phyloP scores from a whole-genome alignment of 2,888 invertebrate genomes.

The Ceriagrion tenellum region DNA sequence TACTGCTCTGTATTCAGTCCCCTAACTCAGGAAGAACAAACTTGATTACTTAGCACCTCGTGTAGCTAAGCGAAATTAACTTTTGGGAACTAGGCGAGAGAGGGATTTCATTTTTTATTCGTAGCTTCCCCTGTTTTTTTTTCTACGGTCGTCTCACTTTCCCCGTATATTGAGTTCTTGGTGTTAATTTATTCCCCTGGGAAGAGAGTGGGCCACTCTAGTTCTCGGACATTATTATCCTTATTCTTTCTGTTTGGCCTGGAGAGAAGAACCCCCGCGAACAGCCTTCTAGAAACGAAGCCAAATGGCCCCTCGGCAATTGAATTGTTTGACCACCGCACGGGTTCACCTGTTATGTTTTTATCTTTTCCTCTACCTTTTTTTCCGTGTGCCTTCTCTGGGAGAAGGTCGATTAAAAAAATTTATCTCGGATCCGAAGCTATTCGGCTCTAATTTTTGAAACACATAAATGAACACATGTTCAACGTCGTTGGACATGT shows the following conservation, averaged over 20 bases:
- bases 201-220: neutral
- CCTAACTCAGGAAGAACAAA: too few relatives aligned
- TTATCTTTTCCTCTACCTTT: neutral
- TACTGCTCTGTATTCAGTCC: too few relatives aligned
- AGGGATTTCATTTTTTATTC: too few relatives aligned
- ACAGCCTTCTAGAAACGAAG: neutral
- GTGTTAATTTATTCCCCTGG: neutral
- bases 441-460: neutral
- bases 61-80: too few relatives aligned
- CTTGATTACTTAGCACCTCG: too few relatives aligned
- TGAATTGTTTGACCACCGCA: too few relatives aligned
- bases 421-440: neutral
- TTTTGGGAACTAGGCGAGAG: too few relatives aligned
- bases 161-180: neutral
- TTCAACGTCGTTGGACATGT: neutral
- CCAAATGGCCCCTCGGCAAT: neutral
- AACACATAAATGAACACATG: constrained; percentile 8
- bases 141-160: neutral
- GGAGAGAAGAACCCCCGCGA: neutral
- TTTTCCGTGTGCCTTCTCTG: neutral
- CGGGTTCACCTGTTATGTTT: too few relatives aligned
- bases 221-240: neutral
- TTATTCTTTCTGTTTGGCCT: neutral
- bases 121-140: neutral
- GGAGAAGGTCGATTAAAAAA: neutral